Conservation (phyloP, 30 jellyfish, hydroid and myxozoan genomes). For the Phacellophora camtschatica region DNA sequence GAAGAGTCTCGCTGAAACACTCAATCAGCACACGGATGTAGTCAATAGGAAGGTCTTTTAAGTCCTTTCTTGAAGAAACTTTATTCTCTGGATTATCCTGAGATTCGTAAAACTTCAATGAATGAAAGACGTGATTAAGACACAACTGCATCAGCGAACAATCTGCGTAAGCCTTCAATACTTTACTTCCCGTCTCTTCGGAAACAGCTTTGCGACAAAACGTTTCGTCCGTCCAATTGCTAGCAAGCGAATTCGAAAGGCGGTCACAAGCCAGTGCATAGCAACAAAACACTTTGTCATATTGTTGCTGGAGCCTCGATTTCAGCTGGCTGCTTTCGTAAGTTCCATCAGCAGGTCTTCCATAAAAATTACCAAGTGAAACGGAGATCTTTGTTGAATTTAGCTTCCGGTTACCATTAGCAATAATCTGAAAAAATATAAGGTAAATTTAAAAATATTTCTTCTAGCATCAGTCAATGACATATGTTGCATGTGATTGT, state of each 20-base stretch:
- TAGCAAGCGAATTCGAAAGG: constrained; percentile 16
- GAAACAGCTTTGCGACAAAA: background rate
- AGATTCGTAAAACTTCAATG: constrained; percentile 29
- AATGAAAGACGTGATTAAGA: constrained; percentile 48
- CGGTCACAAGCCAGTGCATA: constrained; percentile 76
- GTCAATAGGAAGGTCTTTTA: constrained; percentile 21
- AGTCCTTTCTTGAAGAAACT: background rate
- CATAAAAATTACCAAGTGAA: constrained; percentile 89
- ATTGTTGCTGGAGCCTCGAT: constrained; percentile 45
- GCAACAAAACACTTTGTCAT: constrained; percentile 67
- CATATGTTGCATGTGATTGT: too few relatives aligned
- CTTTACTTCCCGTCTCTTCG: background rate
- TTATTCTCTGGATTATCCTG: background rate
- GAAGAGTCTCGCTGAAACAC: constrained; percentile 54
- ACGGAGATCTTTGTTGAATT: constrained; percentile 71
- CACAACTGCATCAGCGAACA: constrained; percentile 48
- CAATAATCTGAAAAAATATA: constrained; percentile 52
- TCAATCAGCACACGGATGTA: constrained; percentile 51
- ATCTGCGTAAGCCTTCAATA: constrained; percentile 36
- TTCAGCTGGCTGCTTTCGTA: background rate
- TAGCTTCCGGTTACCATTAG: constrained; percentile 64
- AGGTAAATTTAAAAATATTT: background rate
- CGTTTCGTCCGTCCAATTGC: background rate
- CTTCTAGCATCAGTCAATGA: too few relatives aligned
- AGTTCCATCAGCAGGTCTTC: constrained; percentile 52